These are phyloP conservation scores for Eutolmus rufibarbis DNA, from an alignment of 2,888 invertebrate species.

Conservation along the genomic window DNA sequence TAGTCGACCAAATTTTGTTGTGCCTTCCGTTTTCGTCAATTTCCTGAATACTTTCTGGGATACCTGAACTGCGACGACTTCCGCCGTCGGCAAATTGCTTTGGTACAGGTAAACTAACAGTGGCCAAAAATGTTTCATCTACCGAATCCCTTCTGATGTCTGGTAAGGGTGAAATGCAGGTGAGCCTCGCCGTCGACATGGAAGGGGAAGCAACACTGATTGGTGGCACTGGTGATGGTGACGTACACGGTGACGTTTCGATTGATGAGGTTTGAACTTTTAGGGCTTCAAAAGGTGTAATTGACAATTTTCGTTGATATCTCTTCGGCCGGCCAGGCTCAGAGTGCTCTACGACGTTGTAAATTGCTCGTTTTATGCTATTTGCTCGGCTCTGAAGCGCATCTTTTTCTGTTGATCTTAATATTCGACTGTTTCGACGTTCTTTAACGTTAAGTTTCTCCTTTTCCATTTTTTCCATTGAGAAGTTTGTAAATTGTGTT, in stretches of 20 bases:
- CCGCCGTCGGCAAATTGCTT: conserved; percentile 83
- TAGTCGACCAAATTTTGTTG: background rate
- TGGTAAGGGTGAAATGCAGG: conserved; percentile 73
- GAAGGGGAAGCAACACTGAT: conserved; percentile 62
- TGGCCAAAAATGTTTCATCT: conserved; percentile 65
- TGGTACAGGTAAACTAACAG: conserved; percentile 73
- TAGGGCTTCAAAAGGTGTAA: conserved; percentile 60
- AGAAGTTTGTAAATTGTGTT: conserved; percentile 56
- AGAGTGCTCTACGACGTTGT: conserved; percentile 80
- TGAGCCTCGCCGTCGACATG: conserved; percentile 64
- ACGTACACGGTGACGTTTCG: conserved; percentile 59
- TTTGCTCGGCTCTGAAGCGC: conserved; percentile 73
- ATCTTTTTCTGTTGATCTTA: conserved; percentile 67
- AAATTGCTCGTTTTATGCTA: conserved; percentile 82
- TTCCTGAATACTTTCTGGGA: conserved; percentile 54
- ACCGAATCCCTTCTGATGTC: conserved; percentile 70
- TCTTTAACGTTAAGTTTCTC: conserved; percentile 65
- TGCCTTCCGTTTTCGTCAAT: conserved; percentile 53
- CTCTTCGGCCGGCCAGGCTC: conserved; percentile 67
- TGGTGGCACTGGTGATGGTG: conserved; percentile 59
- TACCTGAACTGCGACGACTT: conserved; percentile 72
- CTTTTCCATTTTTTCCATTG: conserved; percentile 66
- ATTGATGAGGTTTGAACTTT: conserved; percentile 57
- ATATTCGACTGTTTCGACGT: conserved; percentile 57
- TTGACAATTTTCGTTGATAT: conserved; percentile 64